Percentiles rank a stretch among this genome's conserved stretches.
These are phyloP conservation scores for Entomyzon cyanotis DNA, from an alignment of 2,113 vertebrate genomes.

Conservation along the genomic window DNA sequence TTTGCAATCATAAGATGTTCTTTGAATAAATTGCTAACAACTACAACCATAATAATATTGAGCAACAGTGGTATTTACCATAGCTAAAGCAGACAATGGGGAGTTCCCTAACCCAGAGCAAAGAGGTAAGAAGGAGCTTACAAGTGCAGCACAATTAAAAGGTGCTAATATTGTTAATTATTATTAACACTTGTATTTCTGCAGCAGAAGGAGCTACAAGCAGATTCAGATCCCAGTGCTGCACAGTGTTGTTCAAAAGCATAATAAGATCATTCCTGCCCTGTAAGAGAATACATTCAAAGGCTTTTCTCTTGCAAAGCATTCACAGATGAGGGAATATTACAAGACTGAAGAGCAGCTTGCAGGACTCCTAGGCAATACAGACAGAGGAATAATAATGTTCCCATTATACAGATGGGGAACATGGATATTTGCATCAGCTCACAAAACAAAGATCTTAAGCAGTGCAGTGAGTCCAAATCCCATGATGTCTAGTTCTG, in stretches of 20 bases:
- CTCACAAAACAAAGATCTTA: not conserved
- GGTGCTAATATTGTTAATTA: constrained; percentile 40
- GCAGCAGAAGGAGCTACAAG: not conserved
- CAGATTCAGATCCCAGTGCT: constrained; percentile 23
- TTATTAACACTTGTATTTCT: constrained; percentile 34
- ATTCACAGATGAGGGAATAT: constrained; percentile 7
- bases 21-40: constrained; percentile 46
- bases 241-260: not conserved
- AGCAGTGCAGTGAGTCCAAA: not conserved
- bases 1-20: constrained; percentile 36
- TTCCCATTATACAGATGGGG: not conserved
- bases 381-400: constrained; percentile 19
- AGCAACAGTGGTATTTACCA: constrained; percentile 8
- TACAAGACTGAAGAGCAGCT: not conserved
- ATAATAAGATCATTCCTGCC: not conserved
- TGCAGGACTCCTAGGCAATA: not conserved
- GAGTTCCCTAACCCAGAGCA: constrained; percentile 19
- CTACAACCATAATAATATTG: not conserved
- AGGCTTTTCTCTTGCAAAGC: not conserved
- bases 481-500: not conserved
- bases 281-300: not conserved
- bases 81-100: constrained; percentile 21
- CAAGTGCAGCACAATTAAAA: constrained; percentile 37
- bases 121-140: not conserved
- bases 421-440: not conserved